Conservation (phyloP, 2,113 vertebrate species). For the Haliaeetus leucogaster region DNA sequence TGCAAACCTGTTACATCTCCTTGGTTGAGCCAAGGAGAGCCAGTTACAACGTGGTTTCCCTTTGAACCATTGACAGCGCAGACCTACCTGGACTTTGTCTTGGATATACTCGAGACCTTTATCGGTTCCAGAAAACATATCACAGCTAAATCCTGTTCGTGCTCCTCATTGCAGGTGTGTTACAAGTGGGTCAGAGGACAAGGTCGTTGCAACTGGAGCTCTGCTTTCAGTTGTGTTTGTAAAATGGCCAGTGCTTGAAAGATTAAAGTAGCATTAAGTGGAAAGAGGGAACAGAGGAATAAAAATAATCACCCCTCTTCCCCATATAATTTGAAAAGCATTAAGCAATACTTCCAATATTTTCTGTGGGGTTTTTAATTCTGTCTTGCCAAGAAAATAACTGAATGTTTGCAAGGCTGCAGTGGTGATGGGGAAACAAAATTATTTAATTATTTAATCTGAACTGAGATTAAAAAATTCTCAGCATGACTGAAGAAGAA, state of each 20-base stretch:
- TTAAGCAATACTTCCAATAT: background rate
- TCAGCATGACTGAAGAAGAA: background rate
- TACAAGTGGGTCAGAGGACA: background rate
- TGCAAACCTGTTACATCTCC: background rate
- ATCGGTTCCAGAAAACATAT: background rate
- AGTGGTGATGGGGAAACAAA: background rate
- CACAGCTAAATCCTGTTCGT: background rate
- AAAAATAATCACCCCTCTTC: background rate
- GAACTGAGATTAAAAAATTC: background rate
- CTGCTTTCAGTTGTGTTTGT: background rate
- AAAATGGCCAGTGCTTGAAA: background rate
- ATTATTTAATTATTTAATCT: background rate
- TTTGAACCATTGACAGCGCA: background rate
- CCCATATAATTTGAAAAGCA: background rate
- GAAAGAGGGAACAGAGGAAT: background rate
- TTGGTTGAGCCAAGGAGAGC: background rate
- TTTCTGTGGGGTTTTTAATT: background rate
- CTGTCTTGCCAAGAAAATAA: background rate
- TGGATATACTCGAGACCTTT: background rate
- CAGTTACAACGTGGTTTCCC: background rate
- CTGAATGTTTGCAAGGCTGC: background rate
- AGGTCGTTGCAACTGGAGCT: background rate
- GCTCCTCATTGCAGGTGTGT: background rate
- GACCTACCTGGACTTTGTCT: background rate
- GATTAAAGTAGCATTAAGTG: background rate